Base-by-base conservation (phyloP, 2,888 invertebrate species). In the Trachelus troglodyta region DNA sequence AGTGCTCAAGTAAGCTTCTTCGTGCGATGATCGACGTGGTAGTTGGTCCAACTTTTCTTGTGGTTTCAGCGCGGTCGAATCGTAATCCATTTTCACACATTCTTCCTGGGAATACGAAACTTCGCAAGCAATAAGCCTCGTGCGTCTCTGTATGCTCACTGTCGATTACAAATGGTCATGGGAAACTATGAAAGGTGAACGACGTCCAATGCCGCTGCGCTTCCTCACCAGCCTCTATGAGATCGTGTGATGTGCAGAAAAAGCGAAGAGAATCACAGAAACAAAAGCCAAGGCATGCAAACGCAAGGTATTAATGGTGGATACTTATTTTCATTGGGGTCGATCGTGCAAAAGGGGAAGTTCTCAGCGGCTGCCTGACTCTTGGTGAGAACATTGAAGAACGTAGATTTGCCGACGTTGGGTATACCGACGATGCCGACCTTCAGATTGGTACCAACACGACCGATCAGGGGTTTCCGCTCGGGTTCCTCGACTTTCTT, bases 301-400 rank as follows among this genome's bases (percentile, higher is more conserved):
- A 23, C 56, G 56, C 56, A 56, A 56, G 56, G 56, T 56, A 56
- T 56, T 56, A 56, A 56, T 56, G 56, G 23, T 56, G 56, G 83
- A 95, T 96, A 98, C 98, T 98, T 97, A 98, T 98, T 99, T 95
- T 99, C 99, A 97, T 99, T 99, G 75, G 99, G 99, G 93, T 99
- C 99, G 91, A 99, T 99, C 92, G 99, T 99, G 94, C 99, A 99
- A 94, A 99, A 99, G 1, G 99, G 99, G 91, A 99, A 99, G 92
- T 99, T 99, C 92, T 99, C 99, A 76, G 99, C 99, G 77, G 98
- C 96, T 11, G 98, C 99, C 89, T 97, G 96, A 91, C 98, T 98
- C 92, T 99, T 98, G 40, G 99, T 99, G 83, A 99, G 93, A 34
- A 99, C 98, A 93, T 99, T 99, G 94, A 99, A 99, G 93, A 99